Evolutionary conservation across 2,113 vertebrate species (phyloP).

Genomic region (Dinomys branickii): DNA sequence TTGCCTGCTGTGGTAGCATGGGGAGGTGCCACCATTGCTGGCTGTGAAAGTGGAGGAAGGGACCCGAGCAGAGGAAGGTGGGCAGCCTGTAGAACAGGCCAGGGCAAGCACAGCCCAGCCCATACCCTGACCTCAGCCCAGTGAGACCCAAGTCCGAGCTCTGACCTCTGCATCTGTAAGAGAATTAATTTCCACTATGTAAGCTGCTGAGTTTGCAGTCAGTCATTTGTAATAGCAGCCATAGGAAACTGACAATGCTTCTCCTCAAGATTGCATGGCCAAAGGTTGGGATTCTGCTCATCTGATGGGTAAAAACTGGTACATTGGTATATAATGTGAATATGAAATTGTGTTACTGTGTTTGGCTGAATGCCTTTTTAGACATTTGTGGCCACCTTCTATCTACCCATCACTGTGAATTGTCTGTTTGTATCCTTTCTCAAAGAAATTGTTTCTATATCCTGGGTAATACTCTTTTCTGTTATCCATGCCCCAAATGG

Average conservation of each 20-base stretch:
- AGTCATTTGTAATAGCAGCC: not conserved
- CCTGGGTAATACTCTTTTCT: no score
- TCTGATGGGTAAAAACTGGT: not conserved
- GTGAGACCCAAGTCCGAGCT: not conserved
- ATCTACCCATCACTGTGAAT: not conserved
- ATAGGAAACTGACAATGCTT: not conserved
- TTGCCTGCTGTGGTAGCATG: not conserved
- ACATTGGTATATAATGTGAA: fast-evolving
- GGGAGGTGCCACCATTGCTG: not conserved
- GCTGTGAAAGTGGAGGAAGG: not conserved
- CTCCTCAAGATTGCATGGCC: not conserved
- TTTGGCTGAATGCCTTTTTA: not conserved
- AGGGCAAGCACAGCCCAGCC: not conserved
- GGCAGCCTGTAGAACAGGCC: not conserved
- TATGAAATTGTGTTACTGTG: not conserved
- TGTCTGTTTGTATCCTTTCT: not conserved
- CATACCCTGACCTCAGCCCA: not conserved
- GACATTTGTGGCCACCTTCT: not conserved
- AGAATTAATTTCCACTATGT: not conserved
- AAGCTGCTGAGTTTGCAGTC: not conserved
- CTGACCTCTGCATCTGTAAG: not conserved
- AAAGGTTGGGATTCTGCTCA: not conserved
- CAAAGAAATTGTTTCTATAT: not conserved
- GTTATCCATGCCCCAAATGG: no score
- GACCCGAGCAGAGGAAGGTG: not conserved